Percentiles rank a stretch among this genome's conserved stretches.
Conservation (phyloP, 2,113 vertebrate species). For the Planiliza haematocheilus region DNA sequence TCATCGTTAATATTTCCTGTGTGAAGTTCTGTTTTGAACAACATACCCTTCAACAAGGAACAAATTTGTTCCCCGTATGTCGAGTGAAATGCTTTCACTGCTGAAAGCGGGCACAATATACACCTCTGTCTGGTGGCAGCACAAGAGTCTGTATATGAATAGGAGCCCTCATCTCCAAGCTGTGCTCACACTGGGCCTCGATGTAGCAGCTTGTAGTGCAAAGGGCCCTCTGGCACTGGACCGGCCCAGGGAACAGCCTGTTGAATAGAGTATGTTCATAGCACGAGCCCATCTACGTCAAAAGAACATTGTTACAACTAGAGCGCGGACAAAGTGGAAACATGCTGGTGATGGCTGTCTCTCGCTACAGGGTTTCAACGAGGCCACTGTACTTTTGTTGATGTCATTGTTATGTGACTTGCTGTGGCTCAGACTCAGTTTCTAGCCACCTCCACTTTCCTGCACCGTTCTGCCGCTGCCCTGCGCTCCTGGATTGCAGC, state of each 20-base stretch:
- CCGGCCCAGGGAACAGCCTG: conserved; percentile 58
- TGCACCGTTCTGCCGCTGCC: conserved; percentile 22
- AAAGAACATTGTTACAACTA: conserved; percentile 68
- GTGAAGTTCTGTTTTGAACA: conserved; percentile 30
- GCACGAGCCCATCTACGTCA: conserved; percentile 45
- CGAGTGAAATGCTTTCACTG: conserved; percentile 51
- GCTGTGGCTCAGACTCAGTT: conserved; percentile 53
- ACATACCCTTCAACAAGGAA: conserved; percentile 45
- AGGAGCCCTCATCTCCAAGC: conserved; percentile 71
- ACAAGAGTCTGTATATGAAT: conserved; percentile 72
- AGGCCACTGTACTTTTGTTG: conserved; percentile 62
- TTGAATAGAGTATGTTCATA: conserved; percentile 67
- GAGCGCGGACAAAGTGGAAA: conserved; percentile 55
- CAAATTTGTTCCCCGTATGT: conserved; percentile 65
- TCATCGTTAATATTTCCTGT: conserved; percentile 55
- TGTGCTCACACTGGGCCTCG: conserved; percentile 59
- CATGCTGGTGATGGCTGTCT: conserved; percentile 64
- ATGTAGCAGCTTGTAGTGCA: conserved; percentile 73
- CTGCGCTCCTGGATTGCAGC: conserved; percentile 28
- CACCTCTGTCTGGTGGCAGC: conserved; percentile 62
- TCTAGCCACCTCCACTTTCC: conserved; percentile 53
- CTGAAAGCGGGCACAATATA: conserved; percentile 67
- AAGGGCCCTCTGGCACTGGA: conserved; percentile 72
- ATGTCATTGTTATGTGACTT: conserved; percentile 69
- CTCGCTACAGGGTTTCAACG: conserved; percentile 49